Conservation (phyloP, 1,140 invertebrate species). For the Oryctes rhinoceros region DNA sequence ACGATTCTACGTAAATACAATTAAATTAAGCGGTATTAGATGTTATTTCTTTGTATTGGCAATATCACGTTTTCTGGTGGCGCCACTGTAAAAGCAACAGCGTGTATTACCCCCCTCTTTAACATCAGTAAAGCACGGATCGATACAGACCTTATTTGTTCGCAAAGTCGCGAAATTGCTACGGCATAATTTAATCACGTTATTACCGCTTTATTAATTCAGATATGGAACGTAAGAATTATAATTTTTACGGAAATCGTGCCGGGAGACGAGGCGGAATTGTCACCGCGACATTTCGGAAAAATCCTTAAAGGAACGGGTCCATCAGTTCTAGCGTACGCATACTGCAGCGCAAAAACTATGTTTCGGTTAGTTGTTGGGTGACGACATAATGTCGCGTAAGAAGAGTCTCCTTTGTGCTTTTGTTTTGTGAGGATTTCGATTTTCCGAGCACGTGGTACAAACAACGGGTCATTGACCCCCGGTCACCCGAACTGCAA, state of each 20-base stretch:
- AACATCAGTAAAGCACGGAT: constrained; percentile 34
- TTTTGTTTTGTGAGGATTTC: constrained; percentile 17
- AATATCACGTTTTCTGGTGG: constrained; percentile 38
- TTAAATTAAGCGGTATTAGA: constrained; percentile 34
- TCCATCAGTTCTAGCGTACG: not conserved
- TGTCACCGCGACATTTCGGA: not conserved
- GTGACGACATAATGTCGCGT: constrained; percentile 22
- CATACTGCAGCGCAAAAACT: not conserved
- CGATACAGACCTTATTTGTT: constrained; percentile 36
- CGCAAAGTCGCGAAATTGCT: constrained; percentile 14
- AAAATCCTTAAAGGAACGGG: not conserved
- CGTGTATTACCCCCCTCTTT: constrained; percentile 30
- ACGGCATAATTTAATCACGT: constrained; percentile 19
- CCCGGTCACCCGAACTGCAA: not conserved
- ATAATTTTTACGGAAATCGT: not conserved
- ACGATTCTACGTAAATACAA: constrained; percentile 12
- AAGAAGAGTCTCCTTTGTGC: constrained; percentile 6
- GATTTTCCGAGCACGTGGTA: constrained; percentile 26
- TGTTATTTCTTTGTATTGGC: constrained; percentile 36
- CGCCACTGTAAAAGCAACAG: constrained; percentile 40
- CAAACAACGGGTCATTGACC: constrained; percentile 9
- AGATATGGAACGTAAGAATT: not conserved
- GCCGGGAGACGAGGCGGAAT: not conserved
- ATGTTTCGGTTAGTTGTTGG: not conserved
- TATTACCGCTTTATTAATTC: not conserved